Evolutionary conservation across 1,140 invertebrate species (phyloP), one percentile per base, ranked within the genome.

Genomic region (Nixonia krombeini): DNA sequence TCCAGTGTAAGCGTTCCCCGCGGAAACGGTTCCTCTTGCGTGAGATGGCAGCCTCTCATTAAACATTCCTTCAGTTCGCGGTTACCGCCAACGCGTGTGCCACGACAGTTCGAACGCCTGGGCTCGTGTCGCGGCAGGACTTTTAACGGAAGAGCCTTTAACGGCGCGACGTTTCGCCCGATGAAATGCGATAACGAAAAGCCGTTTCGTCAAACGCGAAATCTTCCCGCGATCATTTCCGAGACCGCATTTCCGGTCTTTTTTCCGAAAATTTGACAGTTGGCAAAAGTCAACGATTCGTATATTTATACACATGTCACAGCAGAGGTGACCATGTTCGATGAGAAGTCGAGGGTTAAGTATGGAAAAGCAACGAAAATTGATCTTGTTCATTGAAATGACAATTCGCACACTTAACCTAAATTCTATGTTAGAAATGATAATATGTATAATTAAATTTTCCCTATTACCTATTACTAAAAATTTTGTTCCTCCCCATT

Each of bases 11-110:
- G 47, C 51, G 64, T 26, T 62, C 69, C 55, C 62, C 58, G 57
- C 65, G 65, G 71, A 70, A 78, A 74, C 68, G 65, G 76, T 75
- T 66, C 61, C 72, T 74, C 70, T 66, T 61, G 72, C 71, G 59
- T 58, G 73, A 75, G 68, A 75, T 70, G 74, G 75, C 76, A 75
- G 67, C 49, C 74, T n/a, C n/a, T 76, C 76, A 76, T 78, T 75
- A 76, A 68, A 52, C 71, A 76, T 76, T 78, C 76, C 74, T 75
- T 75, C 68, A 71, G 76, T 76, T 67, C 73, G 70, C 55, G 70
- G 26, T 46, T 46, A 47, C 33, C 25, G 49, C 37, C 38, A 28
- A 31, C 25, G 26, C 23, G 45, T 55, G 35, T 25, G 23, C 18
- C 13, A 18, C 18, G 35, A 13, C 29, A n/a, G 2, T 31, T 31